Conservation (phyloP, 2,888 invertebrate species). For the Apeira syringaria region DNA sequence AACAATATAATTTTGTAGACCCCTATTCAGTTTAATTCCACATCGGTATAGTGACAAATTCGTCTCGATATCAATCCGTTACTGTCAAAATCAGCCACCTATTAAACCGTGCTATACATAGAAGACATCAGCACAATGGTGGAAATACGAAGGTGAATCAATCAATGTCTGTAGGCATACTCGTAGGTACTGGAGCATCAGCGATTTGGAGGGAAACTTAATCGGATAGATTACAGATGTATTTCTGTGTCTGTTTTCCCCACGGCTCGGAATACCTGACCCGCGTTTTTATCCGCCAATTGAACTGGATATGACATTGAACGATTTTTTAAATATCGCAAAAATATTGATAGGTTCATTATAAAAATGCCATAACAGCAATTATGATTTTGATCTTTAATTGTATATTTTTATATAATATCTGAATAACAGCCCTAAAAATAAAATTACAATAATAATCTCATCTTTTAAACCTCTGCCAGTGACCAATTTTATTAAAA, state of each 20-base stretch:
- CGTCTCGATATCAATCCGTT: slow-evolving; percentile 17
- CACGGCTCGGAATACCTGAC: not conserved
- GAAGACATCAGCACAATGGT: slow-evolving; percentile 11
- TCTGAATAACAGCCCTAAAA: no score
- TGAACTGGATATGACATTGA: not conserved
- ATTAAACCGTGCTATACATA: slow-evolving; percentile 9
- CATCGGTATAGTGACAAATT: slow-evolving; percentile 13
- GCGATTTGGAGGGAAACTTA: slow-evolving; percentile 11
- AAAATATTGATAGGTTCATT: no score
- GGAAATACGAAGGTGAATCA: slow-evolving; percentile 18
- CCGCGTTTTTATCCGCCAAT: not conserved
- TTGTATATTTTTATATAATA: no score
- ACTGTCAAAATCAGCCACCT: slow-evolving; percentile 17
- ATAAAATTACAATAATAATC: no score
- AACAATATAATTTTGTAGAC: not conserved
- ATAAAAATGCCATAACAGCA: no score
- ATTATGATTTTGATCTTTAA: no score
- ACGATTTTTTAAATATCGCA: not conserved
- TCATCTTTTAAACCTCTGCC: no score
- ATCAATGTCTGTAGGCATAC: slow-evolving; percentile 18
- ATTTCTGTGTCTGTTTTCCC: not conserved
- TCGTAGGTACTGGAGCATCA: slow-evolving; percentile 7
- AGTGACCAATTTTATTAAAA: no score
- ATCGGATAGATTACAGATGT: slow-evolving; percentile 1
- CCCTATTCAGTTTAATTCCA: slow-evolving; percentile 5